These are phyloP conservation scores for Delphinus delphis DNA, from an alignment of 2,113 vertebrate genomes.

Conservation along the genomic window DNA sequence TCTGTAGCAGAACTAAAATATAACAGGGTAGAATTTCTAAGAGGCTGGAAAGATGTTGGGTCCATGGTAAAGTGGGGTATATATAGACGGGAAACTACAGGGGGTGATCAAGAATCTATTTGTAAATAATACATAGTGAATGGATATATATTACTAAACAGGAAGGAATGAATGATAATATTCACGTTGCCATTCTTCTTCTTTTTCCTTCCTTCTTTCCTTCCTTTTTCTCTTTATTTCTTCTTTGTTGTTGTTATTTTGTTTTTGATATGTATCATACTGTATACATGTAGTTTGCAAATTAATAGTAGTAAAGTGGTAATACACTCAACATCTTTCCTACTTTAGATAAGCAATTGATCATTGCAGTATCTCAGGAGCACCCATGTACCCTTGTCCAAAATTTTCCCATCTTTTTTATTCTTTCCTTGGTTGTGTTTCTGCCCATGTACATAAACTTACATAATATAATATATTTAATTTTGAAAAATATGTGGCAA, in stretches of 20 bases:
- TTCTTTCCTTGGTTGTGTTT: background rate
- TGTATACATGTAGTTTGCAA: background rate
- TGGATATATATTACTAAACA: background rate
- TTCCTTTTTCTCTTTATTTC: background rate
- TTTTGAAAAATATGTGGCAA: background rate
- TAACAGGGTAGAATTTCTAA: background rate
- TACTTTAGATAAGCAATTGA: background rate
- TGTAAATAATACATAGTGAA: background rate
- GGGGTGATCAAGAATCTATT: background rate
- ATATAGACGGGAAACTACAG: background rate
- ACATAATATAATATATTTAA: background rate
- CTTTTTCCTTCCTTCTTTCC: accelerated
- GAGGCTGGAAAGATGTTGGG: background rate
- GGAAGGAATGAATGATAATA: background rate
- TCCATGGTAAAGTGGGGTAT: background rate
- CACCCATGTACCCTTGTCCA: background rate
- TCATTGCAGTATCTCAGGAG: background rate
- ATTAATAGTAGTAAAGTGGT: background rate
- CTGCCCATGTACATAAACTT: background rate
- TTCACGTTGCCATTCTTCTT: background rate
- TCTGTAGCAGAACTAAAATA: constrained; percentile 9
- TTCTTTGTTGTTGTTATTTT: background rate
- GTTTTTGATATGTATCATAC: background rate
- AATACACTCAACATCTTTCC: background rate
- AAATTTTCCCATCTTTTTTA: background rate